A percentile compares a stretch with the other conserved stretches of the same genome.
Conservation (phyloP, 1,140 invertebrate species). For the Reticulitermes speratus region DNA sequence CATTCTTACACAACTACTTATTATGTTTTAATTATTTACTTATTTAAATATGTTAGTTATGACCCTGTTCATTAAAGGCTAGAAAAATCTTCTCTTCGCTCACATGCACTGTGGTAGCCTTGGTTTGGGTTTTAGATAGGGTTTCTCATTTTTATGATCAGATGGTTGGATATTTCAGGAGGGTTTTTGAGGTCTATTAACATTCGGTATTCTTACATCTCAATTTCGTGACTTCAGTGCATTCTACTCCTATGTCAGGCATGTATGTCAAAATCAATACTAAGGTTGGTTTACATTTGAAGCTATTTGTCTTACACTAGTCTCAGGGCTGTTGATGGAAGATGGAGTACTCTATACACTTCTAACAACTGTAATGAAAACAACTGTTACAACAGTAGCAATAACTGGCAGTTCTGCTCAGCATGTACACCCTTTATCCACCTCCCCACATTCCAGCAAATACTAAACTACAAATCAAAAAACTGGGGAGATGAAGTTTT, state of each 20-base stretch:
- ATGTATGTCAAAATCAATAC: neutral
- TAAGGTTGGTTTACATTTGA: too few species aligned
- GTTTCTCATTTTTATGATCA: neutral
- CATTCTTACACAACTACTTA: constrained; percentile 32
- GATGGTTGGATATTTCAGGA: neutral
- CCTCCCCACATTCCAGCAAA: too few species aligned
- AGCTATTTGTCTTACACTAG: neutral
- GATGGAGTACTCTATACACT: too few species aligned
- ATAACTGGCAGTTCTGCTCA: too few species aligned
- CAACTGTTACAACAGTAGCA: too few species aligned
- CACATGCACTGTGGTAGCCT: constrained; percentile 21
- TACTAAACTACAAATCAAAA: too few species aligned
- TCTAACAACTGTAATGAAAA: too few species aligned
- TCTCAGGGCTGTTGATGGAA: neutral
- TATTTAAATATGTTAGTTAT: constrained; percentile 37
- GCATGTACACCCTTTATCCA: too few species aligned
- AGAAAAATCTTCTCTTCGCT: constrained; percentile 30
- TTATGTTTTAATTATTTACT: constrained; percentile 34
- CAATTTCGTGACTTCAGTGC: neutral
- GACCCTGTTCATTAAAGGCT: constrained; percentile 37
- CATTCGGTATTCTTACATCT: neutral
- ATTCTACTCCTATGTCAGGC: neutral
- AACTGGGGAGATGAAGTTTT: too few species aligned
- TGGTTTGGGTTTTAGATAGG: constrained; percentile 5
- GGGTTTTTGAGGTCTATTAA: neutral